Conservation (phyloP, 2,888 invertebrate genomes). For the Clanis bilineata region DNA sequence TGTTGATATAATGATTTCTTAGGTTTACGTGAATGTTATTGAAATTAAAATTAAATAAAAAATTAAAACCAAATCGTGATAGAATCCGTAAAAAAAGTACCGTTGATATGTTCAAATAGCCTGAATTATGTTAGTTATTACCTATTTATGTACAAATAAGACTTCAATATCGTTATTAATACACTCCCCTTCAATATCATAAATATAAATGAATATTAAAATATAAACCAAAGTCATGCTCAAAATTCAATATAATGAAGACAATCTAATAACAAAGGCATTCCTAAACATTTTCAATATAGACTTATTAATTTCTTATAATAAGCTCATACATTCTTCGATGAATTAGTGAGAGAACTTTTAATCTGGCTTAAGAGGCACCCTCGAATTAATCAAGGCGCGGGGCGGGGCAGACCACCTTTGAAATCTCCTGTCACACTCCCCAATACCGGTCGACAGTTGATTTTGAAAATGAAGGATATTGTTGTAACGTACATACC, state of each 20-base stretch:
- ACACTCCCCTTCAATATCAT: background rate
- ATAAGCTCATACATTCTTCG: conserved; percentile 60
- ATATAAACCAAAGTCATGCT: background rate
- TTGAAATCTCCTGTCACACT: conserved; percentile 39
- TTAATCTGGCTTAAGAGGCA: conserved; percentile 56
- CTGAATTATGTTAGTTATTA: no score
- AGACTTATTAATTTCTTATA: conserved; percentile 54
- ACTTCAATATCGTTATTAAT: no score
- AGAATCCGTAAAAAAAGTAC: no score
- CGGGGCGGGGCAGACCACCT: conserved; percentile 23
- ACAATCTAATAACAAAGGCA: conserved; percentile 34
- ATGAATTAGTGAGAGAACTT: conserved; percentile 51
- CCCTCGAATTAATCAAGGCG: conserved; percentile 42
- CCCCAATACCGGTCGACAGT: conserved; percentile 25
- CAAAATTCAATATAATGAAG: conserved; percentile 19
- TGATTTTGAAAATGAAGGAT: conserved; percentile 26
- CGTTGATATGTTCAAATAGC: no score
- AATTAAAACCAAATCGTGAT: no score
- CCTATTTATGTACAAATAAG: no score
- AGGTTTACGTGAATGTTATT: no score
- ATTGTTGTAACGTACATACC: conserved; percentile 12
- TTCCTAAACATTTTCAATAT: conserved; percentile 47
- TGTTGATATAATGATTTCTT: no score
- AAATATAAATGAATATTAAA: conserved; percentile 19
- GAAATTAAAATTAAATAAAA: no score